phyloP scores from a whole-genome alignment of 2,888 invertebrate species.

The Trisateles emortualis region DNA sequence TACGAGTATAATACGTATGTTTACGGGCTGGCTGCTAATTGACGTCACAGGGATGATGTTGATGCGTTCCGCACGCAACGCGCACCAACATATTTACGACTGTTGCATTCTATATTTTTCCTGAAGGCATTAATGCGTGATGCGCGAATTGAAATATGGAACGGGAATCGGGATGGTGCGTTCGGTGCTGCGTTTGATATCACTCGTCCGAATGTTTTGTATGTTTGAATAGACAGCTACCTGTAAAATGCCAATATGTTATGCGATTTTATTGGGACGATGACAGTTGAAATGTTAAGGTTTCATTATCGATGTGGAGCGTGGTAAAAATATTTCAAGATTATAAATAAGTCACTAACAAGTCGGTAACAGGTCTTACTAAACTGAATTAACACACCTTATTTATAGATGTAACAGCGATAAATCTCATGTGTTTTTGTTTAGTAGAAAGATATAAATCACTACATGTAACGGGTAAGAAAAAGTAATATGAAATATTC shows the following conservation, averaged over 20 bases:
- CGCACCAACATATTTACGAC: conserved; percentile 65
- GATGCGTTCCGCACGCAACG: conserved; percentile 58
- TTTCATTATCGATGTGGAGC: not conserved
- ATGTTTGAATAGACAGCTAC: conserved; percentile 19
- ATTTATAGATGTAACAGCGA: too few species aligned
- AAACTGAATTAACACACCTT: too few species aligned
- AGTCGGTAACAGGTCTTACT: too few species aligned
- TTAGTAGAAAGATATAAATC: too few species aligned
- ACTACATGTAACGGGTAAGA: too few species aligned
- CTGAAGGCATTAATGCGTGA: conserved; percentile 73
- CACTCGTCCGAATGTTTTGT: conserved; percentile 16
- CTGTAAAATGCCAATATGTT: conserved; percentile 25
- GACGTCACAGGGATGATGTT: conserved; percentile 60
- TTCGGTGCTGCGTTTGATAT: conserved; percentile 52
- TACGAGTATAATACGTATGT: conserved; percentile 44
- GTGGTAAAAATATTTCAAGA: not conserved
- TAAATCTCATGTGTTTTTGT: too few species aligned
- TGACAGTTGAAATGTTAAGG: conserved; percentile 23
- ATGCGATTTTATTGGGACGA: conserved; percentile 22
- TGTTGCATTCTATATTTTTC: conserved; percentile 75
- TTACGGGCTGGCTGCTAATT: conserved; percentile 63
- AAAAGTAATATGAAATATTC: too few species aligned
- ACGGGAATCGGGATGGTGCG: conserved; percentile 48
- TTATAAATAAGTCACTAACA: not conserved
- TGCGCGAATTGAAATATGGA: conserved; percentile 76